These are phyloP conservation scores for Diabrotica balteata DNA, from an alignment of 2,888 invertebrate genomes.

Conservation along the genomic window DNA sequence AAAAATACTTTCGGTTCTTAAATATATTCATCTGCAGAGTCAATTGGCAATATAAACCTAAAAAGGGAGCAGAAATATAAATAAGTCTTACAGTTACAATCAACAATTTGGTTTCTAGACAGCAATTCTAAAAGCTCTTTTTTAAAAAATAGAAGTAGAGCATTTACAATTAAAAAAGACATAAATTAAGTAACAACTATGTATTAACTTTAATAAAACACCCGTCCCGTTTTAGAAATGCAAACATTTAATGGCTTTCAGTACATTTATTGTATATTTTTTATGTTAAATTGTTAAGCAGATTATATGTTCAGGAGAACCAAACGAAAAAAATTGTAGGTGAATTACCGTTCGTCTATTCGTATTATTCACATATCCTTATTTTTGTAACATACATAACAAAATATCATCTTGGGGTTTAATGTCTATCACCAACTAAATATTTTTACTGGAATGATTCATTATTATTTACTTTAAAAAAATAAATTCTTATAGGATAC, in stretches of 20 bases:
- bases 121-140: constrained; percentile 31
- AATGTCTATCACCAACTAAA: too few species aligned
- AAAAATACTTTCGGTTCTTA: constrained; percentile 36
- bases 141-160: constrained; percentile 4
- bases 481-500: too few species aligned
- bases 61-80: constrained; percentile 30
- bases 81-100: constrained; percentile 28
- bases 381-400: too few species aligned
- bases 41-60: constrained; percentile 24
- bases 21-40: constrained; percentile 27
- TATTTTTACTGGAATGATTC: too few species aligned
- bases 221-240: constrained; percentile 5
- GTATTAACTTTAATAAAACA: constrained; percentile 12
- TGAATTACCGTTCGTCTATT: too few species aligned
- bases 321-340: too few species aligned
- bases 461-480: too few species aligned
- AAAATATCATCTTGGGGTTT: too few species aligned
- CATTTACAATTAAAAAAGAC: constrained; percentile 5
- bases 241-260: neutral
- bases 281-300: too few species aligned
- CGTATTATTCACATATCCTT: too few species aligned
- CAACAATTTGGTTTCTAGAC: constrained; percentile 33
- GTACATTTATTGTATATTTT: neutral
- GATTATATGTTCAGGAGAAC: too few species aligned
- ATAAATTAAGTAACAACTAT: constrained; percentile 15